phyloP scores from a whole-genome alignment of 2,888 invertebrate genomes.

The Tenthredo mesomela region DNA sequence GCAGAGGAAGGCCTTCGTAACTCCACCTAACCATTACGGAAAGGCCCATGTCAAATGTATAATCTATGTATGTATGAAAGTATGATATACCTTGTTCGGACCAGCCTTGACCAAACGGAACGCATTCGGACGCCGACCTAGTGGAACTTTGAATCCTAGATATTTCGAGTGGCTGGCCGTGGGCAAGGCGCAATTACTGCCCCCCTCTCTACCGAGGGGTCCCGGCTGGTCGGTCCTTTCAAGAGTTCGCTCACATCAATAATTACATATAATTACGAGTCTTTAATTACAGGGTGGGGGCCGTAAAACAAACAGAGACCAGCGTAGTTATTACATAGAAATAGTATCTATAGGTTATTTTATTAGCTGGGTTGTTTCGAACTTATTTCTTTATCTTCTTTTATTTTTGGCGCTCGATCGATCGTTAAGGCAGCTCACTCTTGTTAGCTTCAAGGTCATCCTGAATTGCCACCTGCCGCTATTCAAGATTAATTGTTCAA shows the following conservation, averaged over 20 bases:
- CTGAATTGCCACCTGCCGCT: conserved; percentile 19
- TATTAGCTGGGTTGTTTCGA: neutral
- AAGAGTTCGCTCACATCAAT: conserved; percentile 49
- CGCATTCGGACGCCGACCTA: conserved; percentile 24
- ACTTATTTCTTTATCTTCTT: neutral
- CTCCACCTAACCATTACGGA: conserved; percentile 1
- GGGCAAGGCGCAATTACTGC: conserved; percentile 40
- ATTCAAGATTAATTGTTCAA: conserved; percentile 44
- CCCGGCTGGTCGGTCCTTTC: conserved; percentile 8
- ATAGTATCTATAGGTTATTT: conserved; percentile 46
- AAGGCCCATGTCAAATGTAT: neutral
- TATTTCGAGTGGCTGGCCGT: conserved; percentile 38
- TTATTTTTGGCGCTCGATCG: neutral
- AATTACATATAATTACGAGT: conserved; percentile 50
- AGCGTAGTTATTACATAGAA: conserved; percentile 49
- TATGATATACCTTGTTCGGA: neutral
- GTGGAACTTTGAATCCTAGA: conserved; percentile 39
- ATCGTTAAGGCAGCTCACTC: neutral
- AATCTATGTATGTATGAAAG: neutral
- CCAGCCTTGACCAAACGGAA: conserved; percentile 23
- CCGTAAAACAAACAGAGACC: conserved; percentile 53
- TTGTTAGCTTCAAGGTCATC: conserved; percentile 49
- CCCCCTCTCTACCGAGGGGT: neutral
- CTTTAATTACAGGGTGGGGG: conserved; percentile 50
- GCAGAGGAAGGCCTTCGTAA: conserved; percentile 13